Conservation (phyloP, 2,888 invertebrate species). For the Cryptocheilus praepositus region DNA sequence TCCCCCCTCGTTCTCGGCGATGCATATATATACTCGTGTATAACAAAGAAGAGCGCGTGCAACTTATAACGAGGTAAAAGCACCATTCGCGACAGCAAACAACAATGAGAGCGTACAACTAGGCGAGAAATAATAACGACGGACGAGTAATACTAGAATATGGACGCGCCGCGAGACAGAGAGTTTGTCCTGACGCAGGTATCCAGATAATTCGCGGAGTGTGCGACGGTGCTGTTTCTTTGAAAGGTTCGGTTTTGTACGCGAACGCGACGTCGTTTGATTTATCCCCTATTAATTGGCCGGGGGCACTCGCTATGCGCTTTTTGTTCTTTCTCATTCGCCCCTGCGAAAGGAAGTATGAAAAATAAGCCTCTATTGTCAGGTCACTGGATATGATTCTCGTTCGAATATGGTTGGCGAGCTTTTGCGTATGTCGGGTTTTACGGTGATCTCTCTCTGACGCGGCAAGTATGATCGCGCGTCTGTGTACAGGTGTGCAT, state of each 20-base stretch:
- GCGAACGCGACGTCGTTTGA: too few relatives aligned
- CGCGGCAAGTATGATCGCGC: background rate
- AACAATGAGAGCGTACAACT: constrained; percentile 4
- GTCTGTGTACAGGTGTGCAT: background rate
- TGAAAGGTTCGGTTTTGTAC: too few relatives aligned
- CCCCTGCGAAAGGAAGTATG: constrained; percentile 13
- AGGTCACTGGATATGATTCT: constrained; percentile 40
- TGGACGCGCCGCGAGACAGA: too few relatives aligned
- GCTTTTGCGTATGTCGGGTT: background rate
- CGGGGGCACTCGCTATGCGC: constrained; percentile 9
- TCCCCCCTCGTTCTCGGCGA: too few relatives aligned
- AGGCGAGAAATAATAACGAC: constrained; percentile 1
- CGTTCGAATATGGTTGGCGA: constrained; percentile 15
- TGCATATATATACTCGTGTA: too few relatives aligned
- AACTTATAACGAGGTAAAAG: too few relatives aligned
- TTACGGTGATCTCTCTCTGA: constrained; percentile 15
- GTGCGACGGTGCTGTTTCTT: too few relatives aligned
- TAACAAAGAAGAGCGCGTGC: too few relatives aligned
- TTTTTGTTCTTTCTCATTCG: background rate
- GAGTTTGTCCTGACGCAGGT: too few relatives aligned
- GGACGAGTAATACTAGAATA: too few relatives aligned
- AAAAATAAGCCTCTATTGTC: constrained; percentile 31
- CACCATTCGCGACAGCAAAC: constrained; percentile 3
- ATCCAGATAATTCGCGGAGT: too few relatives aligned
- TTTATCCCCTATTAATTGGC: constrained; percentile 31